Evolutionary conservation across 2,888 invertebrate species (phyloP), one percentile per base, ranked within the genome.

Genomic region (Malthinus flaveolus): DNA sequence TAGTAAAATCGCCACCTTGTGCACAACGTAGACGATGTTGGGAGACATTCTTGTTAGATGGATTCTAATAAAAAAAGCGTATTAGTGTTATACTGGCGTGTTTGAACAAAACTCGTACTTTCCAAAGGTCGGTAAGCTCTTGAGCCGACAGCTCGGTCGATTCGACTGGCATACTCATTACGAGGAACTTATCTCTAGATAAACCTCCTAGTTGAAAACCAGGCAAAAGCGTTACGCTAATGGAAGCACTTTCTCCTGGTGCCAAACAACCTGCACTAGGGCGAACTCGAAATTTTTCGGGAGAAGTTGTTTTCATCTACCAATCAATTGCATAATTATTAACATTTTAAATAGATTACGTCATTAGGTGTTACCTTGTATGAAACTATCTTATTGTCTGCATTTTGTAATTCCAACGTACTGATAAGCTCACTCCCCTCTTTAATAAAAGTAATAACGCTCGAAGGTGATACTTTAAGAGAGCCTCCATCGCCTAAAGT

Each of bases 261-360:
- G 82, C 79, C 49, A 97, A 75, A 5, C 87, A 80, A 0, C 96
- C 96, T 5, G 89, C 87, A 69, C 93, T 94, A 0, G 96, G 97
- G 50, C 93, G 85, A 1, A 98, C 97, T 32, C 94, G 83, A 79
- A 95, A 97, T 77, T 95, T 96, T 71, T 96, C 95, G 0, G 97
- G 97, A 0, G 95, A 91, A 3, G 97, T 97, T 9, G 97, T 97
- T 79, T 97, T 92, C 62, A 97, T 90, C 90, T 97, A 45, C 9
- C 11, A 62, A 46, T 34, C 34, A 50, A 10, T 36, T 34, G 11
- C 10, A n/a, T 23, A 48, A 33, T 47, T n/a, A 49, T 8, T 6
- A 7, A 45, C 8, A 1, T 11, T 32, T n/a, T 23, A 23, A 45
- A 45, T 7, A 23, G 7, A 45, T 4, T 31, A 31, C 13, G 23